Base-by-base conservation (phyloP, 35 echinoderm and acorn worm species). In the Holothuria glaberrima region DNA sequence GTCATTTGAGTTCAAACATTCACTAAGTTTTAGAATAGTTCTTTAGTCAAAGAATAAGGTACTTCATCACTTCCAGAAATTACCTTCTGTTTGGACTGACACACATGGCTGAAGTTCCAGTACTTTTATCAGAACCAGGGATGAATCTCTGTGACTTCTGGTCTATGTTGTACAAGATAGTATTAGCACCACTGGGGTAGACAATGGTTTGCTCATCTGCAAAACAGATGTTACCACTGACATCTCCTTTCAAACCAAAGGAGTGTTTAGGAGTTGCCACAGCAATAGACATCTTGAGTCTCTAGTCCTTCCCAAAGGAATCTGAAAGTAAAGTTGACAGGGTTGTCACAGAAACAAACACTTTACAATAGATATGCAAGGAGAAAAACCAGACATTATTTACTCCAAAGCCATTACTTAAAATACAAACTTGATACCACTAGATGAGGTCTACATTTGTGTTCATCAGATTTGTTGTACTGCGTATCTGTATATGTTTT, bases 81-180 rank as follows among this genome's bases (percentile, higher is more conserved):
- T 87, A 87, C 31, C 97, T 89, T 67, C 97, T 76, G 89, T 99
- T 99, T 30, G 97, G 97, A 61, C 97, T 99, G 57, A 99, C 97
- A 58, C 97, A 99, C 90, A 94, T 99, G 30, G 97, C 93, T 34
- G 97, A 93, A n/a, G 89, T 92, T 26, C 97, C 97, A 20, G 89
- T 83, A 58, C 93, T 99, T 88, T 93, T 95, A 63, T 99, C 97
- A 27, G 97, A 99, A 14, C 97, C 97, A 6, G 97, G 91, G 38
- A 99, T 99, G 64, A 99, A 99, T 86, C 89, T 95, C 80, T 99
- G 97, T 54, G 97, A 92, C 32, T 99, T 99, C 69, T 99, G 97
- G 72, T 99, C 97, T 58, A 99, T 95, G 89, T 99, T 99, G 89
- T 99, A 99, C 24, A 99, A 91, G 41, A 99, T 72, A 54, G 91